A percentile compares a stretch with the other conserved stretches of the same genome.
Conservation (phyloP, 2,888 invertebrate species). For the Magallana nippona region DNA sequence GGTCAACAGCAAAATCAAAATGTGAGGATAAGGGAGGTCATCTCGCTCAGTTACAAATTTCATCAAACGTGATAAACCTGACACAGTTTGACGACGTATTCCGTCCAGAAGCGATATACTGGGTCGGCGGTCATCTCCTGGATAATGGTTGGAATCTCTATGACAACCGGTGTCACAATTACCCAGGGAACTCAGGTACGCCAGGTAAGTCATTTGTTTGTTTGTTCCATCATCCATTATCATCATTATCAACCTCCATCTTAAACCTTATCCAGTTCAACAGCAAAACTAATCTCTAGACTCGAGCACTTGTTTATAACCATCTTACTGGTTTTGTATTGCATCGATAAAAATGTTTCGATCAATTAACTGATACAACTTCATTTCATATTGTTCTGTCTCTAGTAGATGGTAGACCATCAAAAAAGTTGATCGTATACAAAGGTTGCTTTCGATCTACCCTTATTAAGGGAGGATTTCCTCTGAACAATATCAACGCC, state of each 20-base stretch:
- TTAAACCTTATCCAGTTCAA: no score
- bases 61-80: background rate
- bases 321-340: no score
- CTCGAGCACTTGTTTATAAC: no score
- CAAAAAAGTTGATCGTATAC: slow-evolving; percentile 25
- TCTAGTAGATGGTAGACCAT: background rate
- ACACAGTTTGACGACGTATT: background rate
- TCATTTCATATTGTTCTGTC: no score
- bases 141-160: slow-evolving; percentile 9
- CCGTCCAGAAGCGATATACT: background rate
- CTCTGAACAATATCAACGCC: slow-evolving; percentile 11
- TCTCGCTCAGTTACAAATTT: background rate
- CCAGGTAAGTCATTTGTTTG: no score
- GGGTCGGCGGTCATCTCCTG: background rate
- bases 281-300: no score
- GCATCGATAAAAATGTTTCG: no score
- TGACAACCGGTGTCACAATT: background rate
- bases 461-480: slow-evolving; percentile 40
- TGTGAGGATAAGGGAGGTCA: background rate
- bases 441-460: slow-evolving; percentile 42
- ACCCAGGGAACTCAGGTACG: no score
- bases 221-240: no score
- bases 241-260: no score
- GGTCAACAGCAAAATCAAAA: background rate
- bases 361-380: no score